Conservation (phyloP, 2,113 vertebrate species). For the Tragulus kanchil region DNA sequence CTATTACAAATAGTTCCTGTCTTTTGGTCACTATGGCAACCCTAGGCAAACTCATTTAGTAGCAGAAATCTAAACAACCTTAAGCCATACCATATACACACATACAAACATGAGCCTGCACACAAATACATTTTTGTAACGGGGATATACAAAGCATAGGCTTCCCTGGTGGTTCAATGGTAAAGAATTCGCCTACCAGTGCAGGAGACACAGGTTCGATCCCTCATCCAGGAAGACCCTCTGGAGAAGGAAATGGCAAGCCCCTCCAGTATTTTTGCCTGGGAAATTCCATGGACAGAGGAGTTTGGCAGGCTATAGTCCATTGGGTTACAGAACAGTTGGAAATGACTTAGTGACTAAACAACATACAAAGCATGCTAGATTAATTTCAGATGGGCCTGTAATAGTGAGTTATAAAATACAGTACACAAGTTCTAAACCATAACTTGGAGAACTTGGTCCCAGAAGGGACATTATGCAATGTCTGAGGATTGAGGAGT, state of each 20-base stretch:
- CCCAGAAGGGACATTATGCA: neutral
- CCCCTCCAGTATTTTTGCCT: neutral
- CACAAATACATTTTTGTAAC: neutral
- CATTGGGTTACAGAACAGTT: neutral
- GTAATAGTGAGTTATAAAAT: neutral
- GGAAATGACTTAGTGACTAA: neutral
- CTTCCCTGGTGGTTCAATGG: neutral
- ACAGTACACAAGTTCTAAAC: neutral
- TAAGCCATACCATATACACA: neutral
- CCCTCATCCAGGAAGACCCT: neutral
- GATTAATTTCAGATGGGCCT: neutral
- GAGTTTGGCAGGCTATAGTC: neutral
- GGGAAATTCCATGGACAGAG: neutral
- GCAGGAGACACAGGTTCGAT: neutral
- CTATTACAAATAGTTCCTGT: conserved; percentile 61
- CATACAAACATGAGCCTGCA: neutral
- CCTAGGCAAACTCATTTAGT: conserved; percentile 35
- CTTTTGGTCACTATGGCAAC: conserved; percentile 59
- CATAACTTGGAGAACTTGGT: neutral
- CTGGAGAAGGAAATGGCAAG: neutral
- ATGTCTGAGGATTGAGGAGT: neutral
- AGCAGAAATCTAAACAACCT: neutral
- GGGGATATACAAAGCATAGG: neutral
- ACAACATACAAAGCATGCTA: neutral
- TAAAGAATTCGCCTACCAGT: neutral